These are phyloP conservation scores for Macropus fuliginosus DNA, from an alignment of 2,797 vertebrate genomes.

Conservation along the genomic window DNA sequence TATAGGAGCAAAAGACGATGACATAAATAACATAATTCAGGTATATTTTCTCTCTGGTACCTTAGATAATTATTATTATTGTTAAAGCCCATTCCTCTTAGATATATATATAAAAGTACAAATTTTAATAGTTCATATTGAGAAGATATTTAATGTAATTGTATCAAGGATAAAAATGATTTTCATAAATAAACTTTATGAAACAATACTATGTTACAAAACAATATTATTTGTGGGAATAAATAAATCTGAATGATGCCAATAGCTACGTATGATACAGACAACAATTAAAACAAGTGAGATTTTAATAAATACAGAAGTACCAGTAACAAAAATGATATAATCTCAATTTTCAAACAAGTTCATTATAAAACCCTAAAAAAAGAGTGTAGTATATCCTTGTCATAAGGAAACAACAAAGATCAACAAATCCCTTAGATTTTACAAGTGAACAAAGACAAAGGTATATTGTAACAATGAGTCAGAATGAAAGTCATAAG, in stretches of 20 bases:
- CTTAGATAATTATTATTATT: constrained; percentile 49
- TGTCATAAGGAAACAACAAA: constrained; percentile 34
- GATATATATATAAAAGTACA: constrained; percentile 24
- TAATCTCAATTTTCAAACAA: constrained; percentile 46
- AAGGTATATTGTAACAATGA: constrained; percentile 35
- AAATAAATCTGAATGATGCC: constrained; percentile 58
- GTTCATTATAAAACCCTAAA: constrained; percentile 48
- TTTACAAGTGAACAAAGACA: constrained; percentile 24
- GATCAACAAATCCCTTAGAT: constrained; percentile 30
- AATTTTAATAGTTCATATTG: constrained; percentile 44
- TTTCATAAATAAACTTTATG: constrained; percentile 9
- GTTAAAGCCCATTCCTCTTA: constrained; percentile 51
- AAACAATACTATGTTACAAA: constrained; percentile 47
- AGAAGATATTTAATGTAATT: constrained; percentile 49
- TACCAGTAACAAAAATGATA: constrained; percentile 54
- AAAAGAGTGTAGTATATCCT: not conserved
- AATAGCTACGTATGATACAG: constrained; percentile 46
- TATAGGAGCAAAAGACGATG: constrained; percentile 40
- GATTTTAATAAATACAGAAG: constrained; percentile 31
- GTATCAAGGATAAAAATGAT: constrained; percentile 45
- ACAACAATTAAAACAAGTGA: constrained; percentile 44
- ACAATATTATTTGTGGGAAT: constrained; percentile 24
- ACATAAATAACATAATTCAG: constrained; percentile 44
- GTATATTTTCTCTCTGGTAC: constrained; percentile 31
- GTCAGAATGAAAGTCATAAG: constrained; percentile 58